A percentile compares a stretch with the other conserved stretches of the same genome.
Evolutionary conservation across 2,888 invertebrate species (phyloP).

Genomic region (Eupeodes luniger): DNA sequence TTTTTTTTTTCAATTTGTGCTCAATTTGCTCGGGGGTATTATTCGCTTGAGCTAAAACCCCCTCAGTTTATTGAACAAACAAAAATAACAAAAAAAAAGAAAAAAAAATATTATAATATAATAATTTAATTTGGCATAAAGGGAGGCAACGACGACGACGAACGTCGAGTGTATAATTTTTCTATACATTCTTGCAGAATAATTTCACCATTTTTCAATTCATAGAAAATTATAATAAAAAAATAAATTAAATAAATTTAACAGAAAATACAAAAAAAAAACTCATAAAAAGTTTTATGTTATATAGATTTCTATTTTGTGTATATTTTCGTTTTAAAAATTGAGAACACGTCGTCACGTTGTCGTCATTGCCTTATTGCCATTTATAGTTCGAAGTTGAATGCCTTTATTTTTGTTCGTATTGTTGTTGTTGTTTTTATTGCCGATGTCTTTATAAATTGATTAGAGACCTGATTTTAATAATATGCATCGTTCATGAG

Average conservation of each 20-base stretch:
- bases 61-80: not conserved
- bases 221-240: not conserved
- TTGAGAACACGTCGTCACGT: constrained; percentile 18
- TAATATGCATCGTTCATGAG: not conserved
- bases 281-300: constrained; percentile 4
- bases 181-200: constrained; percentile 34
- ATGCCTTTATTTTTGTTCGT: not conserved
- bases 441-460: not conserved
- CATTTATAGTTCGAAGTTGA: constrained; percentile 5
- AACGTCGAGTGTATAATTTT: constrained; percentile 19
- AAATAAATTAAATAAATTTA: not conserved
- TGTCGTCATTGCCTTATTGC: not conserved
- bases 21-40: constrained; percentile 45
- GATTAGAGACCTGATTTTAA: constrained; percentile 1
- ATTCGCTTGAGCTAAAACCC: constrained; percentile 25
- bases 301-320: constrained; percentile 22
- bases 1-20: constrained; percentile 23
- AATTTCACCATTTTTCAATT: constrained; percentile 28
- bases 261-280: not conserved
- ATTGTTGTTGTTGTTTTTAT: no score
- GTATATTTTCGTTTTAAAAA: not conserved
- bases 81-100: not conserved
- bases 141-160: no score
- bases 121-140: constrained; percentile 19
- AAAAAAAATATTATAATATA: not conserved